Conservation (phyloP, 2,888 invertebrate species). For the Drosophila subquinaria region DNA sequence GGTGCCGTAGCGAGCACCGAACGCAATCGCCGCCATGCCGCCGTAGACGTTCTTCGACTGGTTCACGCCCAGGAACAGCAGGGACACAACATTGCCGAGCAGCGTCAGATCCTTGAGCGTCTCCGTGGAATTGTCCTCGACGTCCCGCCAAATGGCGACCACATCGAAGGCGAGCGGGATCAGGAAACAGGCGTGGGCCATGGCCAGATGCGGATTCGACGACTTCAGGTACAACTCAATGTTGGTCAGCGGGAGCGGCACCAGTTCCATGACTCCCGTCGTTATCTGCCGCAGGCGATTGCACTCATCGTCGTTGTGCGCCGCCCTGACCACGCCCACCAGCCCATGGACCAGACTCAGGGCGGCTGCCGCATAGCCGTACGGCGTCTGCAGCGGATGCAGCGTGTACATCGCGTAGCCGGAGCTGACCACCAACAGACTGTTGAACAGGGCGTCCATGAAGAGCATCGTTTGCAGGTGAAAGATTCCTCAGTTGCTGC, state of each 20-base stretch:
- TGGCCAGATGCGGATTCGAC: conserved; percentile 62
- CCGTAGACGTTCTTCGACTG: conserved; percentile 62
- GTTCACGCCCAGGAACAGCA: conserved; percentile 76
- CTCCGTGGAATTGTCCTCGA: conserved; percentile 61
- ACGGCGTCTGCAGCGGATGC: conserved; percentile 67
- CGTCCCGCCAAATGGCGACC: conserved; percentile 49
- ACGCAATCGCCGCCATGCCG: conserved; percentile 66
- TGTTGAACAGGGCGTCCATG: conserved; percentile 70
- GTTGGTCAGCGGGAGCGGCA: conserved; percentile 74
- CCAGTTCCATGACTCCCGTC: conserved; percentile 69
- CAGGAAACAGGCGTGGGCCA: conserved; percentile 75
- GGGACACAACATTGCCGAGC: conserved; percentile 77
- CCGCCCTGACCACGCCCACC: conserved; percentile 66
- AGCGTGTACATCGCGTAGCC: conserved; percentile 73
- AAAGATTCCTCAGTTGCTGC: not conserved
- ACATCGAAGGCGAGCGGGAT: conserved; percentile 76
- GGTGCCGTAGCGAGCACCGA: conserved; percentile 64
- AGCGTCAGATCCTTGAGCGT: conserved; percentile 74
- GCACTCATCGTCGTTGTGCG: conserved; percentile 53
- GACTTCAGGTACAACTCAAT: conserved; percentile 76
- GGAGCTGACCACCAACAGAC: conserved; percentile 73
- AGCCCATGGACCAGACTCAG: conserved; percentile 74
- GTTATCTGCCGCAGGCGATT: conserved; percentile 52
- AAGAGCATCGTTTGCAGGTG: conserved; percentile 45
- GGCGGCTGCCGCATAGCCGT: conserved; percentile 71